Base-by-base conservation (phyloP, 23 tunicate species). In the Halocynthia roretzi region DNA sequence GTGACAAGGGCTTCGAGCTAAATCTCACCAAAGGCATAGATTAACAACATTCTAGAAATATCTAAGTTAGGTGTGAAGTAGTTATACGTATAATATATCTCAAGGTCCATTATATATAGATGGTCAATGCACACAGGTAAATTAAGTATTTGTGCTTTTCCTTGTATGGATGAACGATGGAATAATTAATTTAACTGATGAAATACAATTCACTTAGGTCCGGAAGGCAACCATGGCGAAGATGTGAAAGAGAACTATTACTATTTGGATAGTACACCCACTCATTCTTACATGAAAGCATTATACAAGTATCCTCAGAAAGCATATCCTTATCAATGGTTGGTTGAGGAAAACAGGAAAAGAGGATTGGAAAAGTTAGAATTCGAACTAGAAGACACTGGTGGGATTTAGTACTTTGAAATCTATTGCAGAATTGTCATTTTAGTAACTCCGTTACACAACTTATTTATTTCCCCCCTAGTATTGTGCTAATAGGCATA, bases 191-290 rank as follows among this genome's bases (percentile, higher is more conserved):
- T 1, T 31, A 31, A 31, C 2, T 2, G 44, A 31, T 31, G 44
- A 31, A 31, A 31, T 31, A 31, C 44, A 31, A 31, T 31, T 31
- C 44, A 31, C 4, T 7, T 57, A 91, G 97, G 97, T 52, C 97
- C 97, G 9, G 86, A 91, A 64, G 97, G 97, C 5, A 91, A 91
- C 77, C 97, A 91, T 68, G 97, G 97, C 6, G 97, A 91, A 77
- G 97, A 91, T 76, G 97, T 91, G 31, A 91, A 91, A 65, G 97
- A 91, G 50, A 91, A 91, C 66, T 91, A 91, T 67, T 91, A 91
- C 76, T 91, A 91, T 62, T 77, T 91, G 48, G 97, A 91, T 71
- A 77, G 84, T 72, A 91, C 89, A 52, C 97, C 97, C 10, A 91
- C 97, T 6, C 97, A 91, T 78, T 84, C 89, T 5, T 91, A 91